These are phyloP conservation scores for Graphium colonna DNA, from an alignment of 2,888 invertebrate species.

Conservation along the genomic window DNA sequence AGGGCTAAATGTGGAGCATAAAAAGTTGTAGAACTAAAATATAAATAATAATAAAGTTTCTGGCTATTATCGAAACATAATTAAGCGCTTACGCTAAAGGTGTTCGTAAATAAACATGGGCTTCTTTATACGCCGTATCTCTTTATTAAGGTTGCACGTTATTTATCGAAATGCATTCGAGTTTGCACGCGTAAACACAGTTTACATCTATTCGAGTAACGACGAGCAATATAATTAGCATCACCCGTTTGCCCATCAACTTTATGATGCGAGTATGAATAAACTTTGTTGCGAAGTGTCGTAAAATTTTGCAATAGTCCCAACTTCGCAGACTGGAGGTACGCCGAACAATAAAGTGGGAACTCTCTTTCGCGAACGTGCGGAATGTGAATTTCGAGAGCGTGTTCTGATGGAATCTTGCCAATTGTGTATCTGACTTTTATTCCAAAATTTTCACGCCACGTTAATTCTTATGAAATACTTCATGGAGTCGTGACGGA, in stretches of 20 bases:
- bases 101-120: background rate
- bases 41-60: background rate
- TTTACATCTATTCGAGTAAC: background rate
- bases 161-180: background rate
- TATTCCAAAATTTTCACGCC: too few species aligned
- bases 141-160: background rate
- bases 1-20: background rate
- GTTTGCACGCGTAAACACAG: background rate
- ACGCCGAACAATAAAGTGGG: constrained; percentile 24
- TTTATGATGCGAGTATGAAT: constrained; percentile 17
- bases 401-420: constrained; percentile 7
- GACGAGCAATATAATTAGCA: constrained; percentile 8
- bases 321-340: constrained; percentile 37
- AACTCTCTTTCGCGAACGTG: constrained; percentile 17
- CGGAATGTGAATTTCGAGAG: constrained; percentile 23
- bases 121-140: background rate
- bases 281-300: constrained; percentile 29
- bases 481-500: too few species aligned
- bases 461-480: too few species aligned
- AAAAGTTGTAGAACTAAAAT: background rate
- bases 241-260: background rate
- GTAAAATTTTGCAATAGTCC: constrained; percentile 30
- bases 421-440: too few species aligned
- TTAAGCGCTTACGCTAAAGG: background rate
- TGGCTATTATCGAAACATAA: background rate